Conservation (phyloP, 2,888 invertebrate genomes). For the Acrobasis repandana region DNA sequence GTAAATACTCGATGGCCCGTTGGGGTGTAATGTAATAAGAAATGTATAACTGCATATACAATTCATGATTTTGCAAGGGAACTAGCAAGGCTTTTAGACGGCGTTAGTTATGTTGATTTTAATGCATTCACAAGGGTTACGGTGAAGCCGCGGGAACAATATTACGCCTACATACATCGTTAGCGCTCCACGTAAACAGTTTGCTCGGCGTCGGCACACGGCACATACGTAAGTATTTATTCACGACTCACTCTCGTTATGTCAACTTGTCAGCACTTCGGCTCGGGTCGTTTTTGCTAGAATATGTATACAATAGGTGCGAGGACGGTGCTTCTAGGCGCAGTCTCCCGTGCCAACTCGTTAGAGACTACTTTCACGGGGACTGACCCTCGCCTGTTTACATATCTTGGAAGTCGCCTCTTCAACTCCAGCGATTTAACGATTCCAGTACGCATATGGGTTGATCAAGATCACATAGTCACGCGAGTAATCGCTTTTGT, state of each 20-base stretch:
- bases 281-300: slow-evolving; percentile 32
- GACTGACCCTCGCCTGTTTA: slow-evolving; percentile 37
- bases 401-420: slow-evolving; percentile 10
- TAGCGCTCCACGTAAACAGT: slow-evolving; percentile 18
- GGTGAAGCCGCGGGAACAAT: slow-evolving; percentile 10
- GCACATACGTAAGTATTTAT: slow-evolving; percentile 33
- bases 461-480: background rate
- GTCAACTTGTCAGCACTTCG: slow-evolving; percentile 35
- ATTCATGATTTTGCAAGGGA: slow-evolving; percentile 7
- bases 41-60: slow-evolving; percentile 3
- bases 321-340: slow-evolving; percentile 21
- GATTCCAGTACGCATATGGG: background rate
- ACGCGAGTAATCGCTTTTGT: slow-evolving; percentile 9
- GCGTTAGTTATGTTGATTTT: slow-evolving; percentile 7
- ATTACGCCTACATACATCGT: slow-evolving; percentile 12
- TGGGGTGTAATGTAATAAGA: background rate
- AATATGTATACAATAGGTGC: slow-evolving; percentile 40
- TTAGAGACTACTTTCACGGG: slow-evolving; percentile 48
- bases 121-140: slow-evolving; percentile 13
- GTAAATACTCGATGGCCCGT: background rate
- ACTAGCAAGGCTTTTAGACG: slow-evolving; percentile 9
- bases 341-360: slow-evolving; percentile 46
- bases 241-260: slow-evolving; percentile 40
- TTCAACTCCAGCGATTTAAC: background rate
- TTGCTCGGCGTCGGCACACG: slow-evolving; percentile 13